Base-by-base conservation (phyloP, 1,140 invertebrate genomes). In the Aphis craccivora region DNA sequence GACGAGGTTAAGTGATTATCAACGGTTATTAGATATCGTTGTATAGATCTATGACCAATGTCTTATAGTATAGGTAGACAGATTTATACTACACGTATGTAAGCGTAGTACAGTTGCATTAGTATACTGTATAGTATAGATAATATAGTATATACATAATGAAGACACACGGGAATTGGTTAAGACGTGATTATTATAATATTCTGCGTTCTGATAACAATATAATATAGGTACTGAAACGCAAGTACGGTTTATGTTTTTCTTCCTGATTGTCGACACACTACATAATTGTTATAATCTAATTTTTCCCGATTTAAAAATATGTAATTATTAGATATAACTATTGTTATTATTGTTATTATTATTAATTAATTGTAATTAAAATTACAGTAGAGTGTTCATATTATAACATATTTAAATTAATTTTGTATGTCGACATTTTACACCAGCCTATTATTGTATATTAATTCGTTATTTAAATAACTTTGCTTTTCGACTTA, bases 131-230 rank as follows among this genome's bases (percentile, higher is more conserved):
- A 18, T 76, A 76, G 18, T n/a, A 76, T 67, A 67, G 60, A 67
- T 67, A 67, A 67, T 67, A 67, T 67, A 67, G 11, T 4, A 30
- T 30, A n/a, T 76, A 18, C 30, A 67, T 67, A n/a, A 76, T 76
- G 60, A 76, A 76, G 60, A 76, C 30, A 76, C 30, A 18, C 60
- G 30, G 14, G 60, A n/a, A 20, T n/a, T n/a, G 60, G 60, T 76
- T 76, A 76, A 76, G 60, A 76, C 60, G 60, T 76, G 60, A 76
- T 76, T 67, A 76, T 76, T 76, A 76, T 76, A 76, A 76, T 76
- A 76, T 76, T 76, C 60, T 35, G n/a, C n/a, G 60, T 76, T 76
- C 14, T 76, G 60, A 76, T 76, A 76, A 76, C 4, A 35, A 76
- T 35, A 76, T n/a, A n/a, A 76, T n/a, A n/a, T 67, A 67, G 14